These are phyloP conservation scores for Tiaroga cobitis DNA, from an alignment of 2,797 vertebrate genomes.

Conservation along the genomic window DNA sequence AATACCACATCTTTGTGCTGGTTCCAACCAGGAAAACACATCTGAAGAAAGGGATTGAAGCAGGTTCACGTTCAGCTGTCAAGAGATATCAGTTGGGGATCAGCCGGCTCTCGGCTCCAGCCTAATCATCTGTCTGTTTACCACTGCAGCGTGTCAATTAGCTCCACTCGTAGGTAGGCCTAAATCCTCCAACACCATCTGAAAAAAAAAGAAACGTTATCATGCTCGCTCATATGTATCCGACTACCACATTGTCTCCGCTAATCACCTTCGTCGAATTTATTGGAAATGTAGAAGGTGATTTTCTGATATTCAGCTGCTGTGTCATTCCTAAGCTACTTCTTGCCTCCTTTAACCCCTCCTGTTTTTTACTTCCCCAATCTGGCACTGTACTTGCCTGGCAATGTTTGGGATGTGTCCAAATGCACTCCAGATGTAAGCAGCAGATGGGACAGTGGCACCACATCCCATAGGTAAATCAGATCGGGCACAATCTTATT, in stretches of 20 bases:
- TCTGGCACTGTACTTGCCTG: slow-evolving; percentile 15
- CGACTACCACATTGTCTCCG: slow-evolving; percentile 63
- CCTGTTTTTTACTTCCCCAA: neutral
- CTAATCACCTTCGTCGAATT: slow-evolving; percentile 70
- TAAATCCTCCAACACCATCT: slow-evolving; percentile 71
- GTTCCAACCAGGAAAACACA: slow-evolving; percentile 25
- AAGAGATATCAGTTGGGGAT: slow-evolving; percentile 51
- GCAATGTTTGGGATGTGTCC: slow-evolving; percentile 63
- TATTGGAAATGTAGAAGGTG: slow-evolving; percentile 1
- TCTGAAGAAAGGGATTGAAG: slow-evolving; percentile 6
- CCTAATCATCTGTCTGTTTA: slow-evolving; percentile 69
- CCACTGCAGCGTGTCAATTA: slow-evolving; percentile 78
- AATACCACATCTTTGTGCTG: neutral
- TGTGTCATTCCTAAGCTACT: neutral
- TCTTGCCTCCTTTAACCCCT: slow-evolving; percentile 23
- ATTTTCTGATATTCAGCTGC: neutral
- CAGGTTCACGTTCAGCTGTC: slow-evolving; percentile 29
- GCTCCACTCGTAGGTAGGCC: slow-evolving; percentile 76
- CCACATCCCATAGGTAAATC: slow-evolving; percentile 45
- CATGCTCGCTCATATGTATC: slow-evolving; percentile 65
- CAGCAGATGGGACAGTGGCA: slow-evolving; percentile 57
- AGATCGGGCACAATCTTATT: slow-evolving; percentile 19
- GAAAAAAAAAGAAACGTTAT: slow-evolving; percentile 68
- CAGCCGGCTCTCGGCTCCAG: slow-evolving; percentile 41
- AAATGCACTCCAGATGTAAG: slow-evolving; percentile 70